Evolutionary conservation across 2,113 vertebrate genomes (phyloP).

Genomic region (Apistogramma diplotaenia): DNA sequence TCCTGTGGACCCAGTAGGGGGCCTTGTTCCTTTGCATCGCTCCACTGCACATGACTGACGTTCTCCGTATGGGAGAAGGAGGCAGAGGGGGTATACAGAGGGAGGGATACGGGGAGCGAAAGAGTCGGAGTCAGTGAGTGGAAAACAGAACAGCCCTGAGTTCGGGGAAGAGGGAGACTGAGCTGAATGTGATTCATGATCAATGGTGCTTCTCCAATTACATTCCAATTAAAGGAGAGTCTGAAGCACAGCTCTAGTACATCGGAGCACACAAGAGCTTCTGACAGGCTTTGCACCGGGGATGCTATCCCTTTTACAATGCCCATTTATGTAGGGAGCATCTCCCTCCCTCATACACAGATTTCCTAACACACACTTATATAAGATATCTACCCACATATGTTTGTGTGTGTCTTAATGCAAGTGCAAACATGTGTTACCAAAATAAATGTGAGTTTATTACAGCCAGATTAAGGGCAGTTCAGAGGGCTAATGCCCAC

Average conservation of each 20-base stretch:
- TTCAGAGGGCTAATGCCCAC: constrained; percentile 75
- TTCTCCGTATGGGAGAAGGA: constrained; percentile 59
- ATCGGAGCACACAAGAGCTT: constrained; percentile 29
- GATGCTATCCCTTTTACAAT: constrained; percentile 21
- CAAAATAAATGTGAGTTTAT: constrained; percentile 71
- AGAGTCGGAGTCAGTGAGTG: constrained; percentile 31
- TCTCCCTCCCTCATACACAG: neutral
- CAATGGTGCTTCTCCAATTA: constrained; percentile 74
- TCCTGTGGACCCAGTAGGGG: constrained; percentile 63
- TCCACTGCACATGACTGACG: constrained; percentile 77
- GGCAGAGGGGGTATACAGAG: neutral
- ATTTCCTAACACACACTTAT: neutral
- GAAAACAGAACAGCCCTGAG: constrained; percentile 25
- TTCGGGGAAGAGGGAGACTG: constrained; percentile 32
- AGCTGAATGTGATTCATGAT: constrained; percentile 69
- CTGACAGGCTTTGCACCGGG: constrained; percentile 32
- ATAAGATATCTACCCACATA: neutral
- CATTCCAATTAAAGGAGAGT: constrained; percentile 71
- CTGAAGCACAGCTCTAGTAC: constrained; percentile 33
- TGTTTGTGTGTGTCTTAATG: neutral
- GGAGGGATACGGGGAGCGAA: neutral
- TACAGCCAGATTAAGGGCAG: constrained; percentile 71
- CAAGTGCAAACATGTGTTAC: neutral
- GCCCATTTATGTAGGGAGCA: constrained; percentile 3
- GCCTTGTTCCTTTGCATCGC: constrained; percentile 75